Percentiles rank a stretch among this genome's conserved stretches.
Conservation (phyloP, 1,140 invertebrate species). For the Leptinotarsa defecta region DNA sequence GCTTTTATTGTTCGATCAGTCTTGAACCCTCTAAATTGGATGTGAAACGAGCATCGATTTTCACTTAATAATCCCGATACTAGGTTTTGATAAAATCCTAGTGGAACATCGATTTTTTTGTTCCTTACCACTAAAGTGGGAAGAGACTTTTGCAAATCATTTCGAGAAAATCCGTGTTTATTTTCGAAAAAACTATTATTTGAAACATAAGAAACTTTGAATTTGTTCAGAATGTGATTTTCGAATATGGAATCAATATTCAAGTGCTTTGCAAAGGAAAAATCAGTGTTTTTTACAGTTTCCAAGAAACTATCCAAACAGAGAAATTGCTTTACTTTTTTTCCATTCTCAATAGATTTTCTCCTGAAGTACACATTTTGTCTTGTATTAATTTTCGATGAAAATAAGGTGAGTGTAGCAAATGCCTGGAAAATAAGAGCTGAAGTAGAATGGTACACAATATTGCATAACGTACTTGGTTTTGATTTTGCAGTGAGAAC, state of each 20-base stretch:
- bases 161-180: conserved; percentile 52
- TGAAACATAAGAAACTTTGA: conserved; percentile 52
- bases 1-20: conserved; percentile 71
- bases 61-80: conserved; percentile 40
- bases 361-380: conserved; percentile 52
- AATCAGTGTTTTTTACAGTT: conserved; percentile 51
- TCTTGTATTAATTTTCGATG: conserved; percentile 51
- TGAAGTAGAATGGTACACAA: conserved; percentile 4
- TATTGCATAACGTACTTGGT: conserved; percentile 49
- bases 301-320: conserved; percentile 54
- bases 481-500: conserved; percentile 56
- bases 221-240: conserved; percentile 49
- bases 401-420: conserved; percentile 44
- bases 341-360: conserved; percentile 42
- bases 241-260: conserved; percentile 44
- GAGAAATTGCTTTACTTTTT: conserved; percentile 41
- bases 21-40: conserved; percentile 72
- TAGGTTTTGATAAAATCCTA: conserved; percentile 47
- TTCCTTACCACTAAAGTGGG: conserved; percentile 48
- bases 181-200: conserved; percentile 54
- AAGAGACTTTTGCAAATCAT: conserved; percentile 38
- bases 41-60: conserved; percentile 58
- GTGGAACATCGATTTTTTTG: conserved; percentile 37
- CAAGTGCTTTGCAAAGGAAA: conserved; percentile 49
- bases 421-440: conserved; percentile 22